Base-by-base conservation (phyloP, 2,113 vertebrate genomes). In the Sceloporus undulatus region DNA sequence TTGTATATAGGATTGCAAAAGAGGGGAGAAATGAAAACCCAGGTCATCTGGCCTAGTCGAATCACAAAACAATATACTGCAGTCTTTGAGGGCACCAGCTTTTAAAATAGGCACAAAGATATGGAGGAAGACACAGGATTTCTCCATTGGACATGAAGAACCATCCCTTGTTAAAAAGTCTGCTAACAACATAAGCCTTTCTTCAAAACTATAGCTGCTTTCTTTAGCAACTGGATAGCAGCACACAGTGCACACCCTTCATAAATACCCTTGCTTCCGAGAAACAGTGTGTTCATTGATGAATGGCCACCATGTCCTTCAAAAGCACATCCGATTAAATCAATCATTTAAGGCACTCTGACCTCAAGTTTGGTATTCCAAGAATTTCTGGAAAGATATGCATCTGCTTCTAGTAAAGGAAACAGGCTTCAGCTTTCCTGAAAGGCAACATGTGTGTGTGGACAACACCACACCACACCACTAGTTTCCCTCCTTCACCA, bases 271-370 rank as follows among this genome's bases (percentile, higher is more conserved):
- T 90, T 88, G 91, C 85, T 90, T 91, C 83, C 88, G 92, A 95
- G 93, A 76, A 92, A 94, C 93, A 95, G 92, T 92, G 91, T 89
- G 79, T 94, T 94, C 92, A 89, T 94, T 94, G 91, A 94, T 93
- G 89, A 91, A 74, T 87, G 90, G 92, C 89, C 90, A 89, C 93
- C 90, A 90, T 92, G 91, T 85, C 92, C 94, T 90, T 91, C 88
- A 86, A 88, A 90, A 94, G 92, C 48, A 65, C 92, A 93, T 88
- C 92, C 62, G 87, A 91, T 82, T 93, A 90, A 62, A 93, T 95
- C 93, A 96, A 95, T 95, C 94, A 94, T 59, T 93, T 91, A 92
- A 90, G 84, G 91, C 90, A 87, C 92, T 92, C 92, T 94, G 88
- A 59, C 84, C 84, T 40, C 76, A 86, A 76, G 91, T 94, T 95